Percentiles rank a stretch among this genome's conserved stretches.
Conservation (phyloP, 2,113 vertebrate species). For the Ptilorrhoa leucosticta region DNA sequence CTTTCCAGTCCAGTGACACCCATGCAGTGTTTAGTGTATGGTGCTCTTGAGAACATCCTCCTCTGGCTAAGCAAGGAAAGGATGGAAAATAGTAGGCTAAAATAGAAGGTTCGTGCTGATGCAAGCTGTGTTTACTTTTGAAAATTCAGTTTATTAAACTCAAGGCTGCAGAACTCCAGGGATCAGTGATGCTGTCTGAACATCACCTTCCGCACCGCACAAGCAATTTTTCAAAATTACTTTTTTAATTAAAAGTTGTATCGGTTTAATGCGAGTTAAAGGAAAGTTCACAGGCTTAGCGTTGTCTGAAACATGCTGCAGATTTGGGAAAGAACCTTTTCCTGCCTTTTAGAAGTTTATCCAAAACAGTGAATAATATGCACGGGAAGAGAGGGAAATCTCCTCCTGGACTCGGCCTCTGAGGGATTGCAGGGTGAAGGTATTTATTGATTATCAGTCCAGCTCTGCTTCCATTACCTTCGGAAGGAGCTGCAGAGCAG, state of each 20-base stretch:
- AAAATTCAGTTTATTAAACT: conserved; percentile 66
- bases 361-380: not conserved
- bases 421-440: not conserved
- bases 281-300: conserved; percentile 16
- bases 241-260: conserved; percentile 71
- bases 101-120: conserved; percentile 16
- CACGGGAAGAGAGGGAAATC: not conserved
- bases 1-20: not conserved
- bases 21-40: fast-evolving
- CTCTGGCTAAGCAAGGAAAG: not conserved
- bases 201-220: conserved; percentile 6
- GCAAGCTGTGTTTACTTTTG: conserved; percentile 63
- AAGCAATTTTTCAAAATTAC: conserved; percentile 62
- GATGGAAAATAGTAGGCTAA: not conserved
- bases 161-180: conserved; percentile 52
- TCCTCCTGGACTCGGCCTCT: not conserved
- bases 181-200: conserved; percentile 56
- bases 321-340: not conserved
- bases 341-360: not conserved
- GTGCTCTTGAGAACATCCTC: not conserved
- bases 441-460: conserved; percentile 17
- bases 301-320: not conserved
- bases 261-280: conserved; percentile 45
- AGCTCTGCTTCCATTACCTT: not conserved
- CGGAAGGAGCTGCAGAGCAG: not conserved